These are phyloP conservation scores for Pantherophis vulpinus DNA, from an alignment of 2,797 vertebrate species.

Conservation along the genomic window DNA sequence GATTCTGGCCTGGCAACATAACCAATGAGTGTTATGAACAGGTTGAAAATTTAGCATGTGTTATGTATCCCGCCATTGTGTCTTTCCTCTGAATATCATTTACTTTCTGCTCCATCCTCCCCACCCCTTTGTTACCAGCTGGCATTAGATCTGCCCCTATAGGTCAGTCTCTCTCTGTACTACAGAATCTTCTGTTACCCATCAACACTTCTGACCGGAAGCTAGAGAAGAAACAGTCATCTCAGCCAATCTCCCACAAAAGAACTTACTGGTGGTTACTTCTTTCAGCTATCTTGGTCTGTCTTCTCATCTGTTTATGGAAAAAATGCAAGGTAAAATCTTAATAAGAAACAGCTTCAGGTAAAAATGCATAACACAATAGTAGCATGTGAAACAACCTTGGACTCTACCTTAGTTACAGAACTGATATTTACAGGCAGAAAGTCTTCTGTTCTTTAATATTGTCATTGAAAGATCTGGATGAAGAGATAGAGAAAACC, in stretches of 20 bases:
- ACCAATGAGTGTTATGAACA: background rate
- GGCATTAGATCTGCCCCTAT: background rate
- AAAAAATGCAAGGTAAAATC: background rate
- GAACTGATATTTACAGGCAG: background rate
- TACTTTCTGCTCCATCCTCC: background rate
- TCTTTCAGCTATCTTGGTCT: background rate
- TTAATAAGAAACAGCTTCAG: background rate
- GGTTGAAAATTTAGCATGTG: background rate
- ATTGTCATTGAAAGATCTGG: background rate
- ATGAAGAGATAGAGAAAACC: background rate
- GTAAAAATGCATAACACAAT: background rate
- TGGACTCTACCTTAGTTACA: background rate
- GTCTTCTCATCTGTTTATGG: background rate
- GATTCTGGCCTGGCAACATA: background rate
- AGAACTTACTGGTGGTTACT: background rate
- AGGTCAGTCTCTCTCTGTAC: conserved; percentile 15
- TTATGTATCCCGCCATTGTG: background rate
- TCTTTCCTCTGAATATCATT: background rate
- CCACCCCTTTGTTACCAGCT: background rate
- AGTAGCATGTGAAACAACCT: background rate
- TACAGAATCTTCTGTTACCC: background rate
- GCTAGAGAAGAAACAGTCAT: no score
- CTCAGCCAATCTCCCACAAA: background rate
- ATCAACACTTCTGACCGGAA: background rate
- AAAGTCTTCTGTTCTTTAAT: background rate